Conservation (phyloP, 2,888 invertebrate genomes). For the Tanypteryx hageni region DNA sequence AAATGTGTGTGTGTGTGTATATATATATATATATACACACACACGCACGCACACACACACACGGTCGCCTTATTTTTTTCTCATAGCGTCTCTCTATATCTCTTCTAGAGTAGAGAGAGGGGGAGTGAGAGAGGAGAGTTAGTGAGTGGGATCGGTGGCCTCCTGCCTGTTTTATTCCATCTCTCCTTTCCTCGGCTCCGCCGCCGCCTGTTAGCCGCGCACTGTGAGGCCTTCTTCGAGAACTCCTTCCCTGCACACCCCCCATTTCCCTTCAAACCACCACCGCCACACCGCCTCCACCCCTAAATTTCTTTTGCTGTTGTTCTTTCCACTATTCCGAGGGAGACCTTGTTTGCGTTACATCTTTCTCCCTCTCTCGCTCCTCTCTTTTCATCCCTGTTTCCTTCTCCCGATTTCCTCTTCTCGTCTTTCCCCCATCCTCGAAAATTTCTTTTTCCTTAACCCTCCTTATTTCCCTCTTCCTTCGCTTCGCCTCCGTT, state of each 20-base stretch:
- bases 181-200: background rate
- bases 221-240: background rate
- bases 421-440: background rate
- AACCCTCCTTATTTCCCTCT: background rate
- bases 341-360: constrained; percentile 16
- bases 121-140: background rate
- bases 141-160: background rate
- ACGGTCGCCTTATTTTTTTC: no score
- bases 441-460: constrained; percentile 6
- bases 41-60: no score
- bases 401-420: constrained; percentile 42
- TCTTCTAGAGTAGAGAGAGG: background rate
- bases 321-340: constrained; percentile 23
- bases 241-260: background rate
- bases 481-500: background rate
- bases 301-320: constrained; percentile 35
- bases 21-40: no score
- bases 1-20: no score
- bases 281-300: background rate
- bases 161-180: constrained; percentile 29
- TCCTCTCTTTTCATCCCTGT: background rate
- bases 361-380: background rate
- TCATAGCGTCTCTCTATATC: no score
- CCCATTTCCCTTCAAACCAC: background rate
- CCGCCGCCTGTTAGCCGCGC: background rate